Base-by-base conservation (phyloP, 2,888 invertebrate genomes). In the Megastigmus dorsalis region DNA sequence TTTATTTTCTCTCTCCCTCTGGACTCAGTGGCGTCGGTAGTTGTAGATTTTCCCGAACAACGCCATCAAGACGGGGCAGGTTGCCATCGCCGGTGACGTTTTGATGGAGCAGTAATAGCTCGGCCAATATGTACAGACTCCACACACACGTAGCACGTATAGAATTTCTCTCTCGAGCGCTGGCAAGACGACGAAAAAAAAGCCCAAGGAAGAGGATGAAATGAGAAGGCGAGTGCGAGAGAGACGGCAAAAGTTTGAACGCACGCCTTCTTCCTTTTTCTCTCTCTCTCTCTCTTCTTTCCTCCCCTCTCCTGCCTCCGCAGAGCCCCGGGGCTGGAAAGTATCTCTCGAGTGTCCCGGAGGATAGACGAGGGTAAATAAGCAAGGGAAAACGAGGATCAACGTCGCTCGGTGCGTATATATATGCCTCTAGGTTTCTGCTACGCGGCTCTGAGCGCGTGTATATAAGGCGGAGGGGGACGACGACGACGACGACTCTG, bases 41-140 rank as follows among this genome's bases (percentile, higher is more conserved):
- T 52, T 52, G 52, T 52, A 52, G 28, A 52, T 43, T 62, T 54
- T 45, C 20, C 28, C 5, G 10, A 43, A 36, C 15, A 30, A 55
- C 5, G 13, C 50, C 13, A 36, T 50, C 15, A 13, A 3, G 3
- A 2, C 18, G 23, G 62, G 7, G 13, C 28, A 10, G 71, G 33
- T 69, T 55, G 26, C 13, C 15, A 33, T 33, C 4, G n/a, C 18
- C 30, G 45, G 18, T 36, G 74, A 52, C 65, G 79, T 73, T 82
- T 81, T 80, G 78, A 82, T 81, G 80, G 79, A 82, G 79, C 79
- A 68, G 77, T 81, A 82, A 82, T 77, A 78, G 78, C 75, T 80
- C 69, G 74, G 69, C 80, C 82, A 82, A 83, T 85, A 82, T 83
- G 82, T 82, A 79, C 79, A 70, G 60, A 78, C 79, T 65, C 45